A percentile compares a stretch with the other conserved stretches of the same genome.
Evolutionary conservation across 1,140 invertebrate species (phyloP).

Genomic region (Drosophila parabipectinata): DNA sequence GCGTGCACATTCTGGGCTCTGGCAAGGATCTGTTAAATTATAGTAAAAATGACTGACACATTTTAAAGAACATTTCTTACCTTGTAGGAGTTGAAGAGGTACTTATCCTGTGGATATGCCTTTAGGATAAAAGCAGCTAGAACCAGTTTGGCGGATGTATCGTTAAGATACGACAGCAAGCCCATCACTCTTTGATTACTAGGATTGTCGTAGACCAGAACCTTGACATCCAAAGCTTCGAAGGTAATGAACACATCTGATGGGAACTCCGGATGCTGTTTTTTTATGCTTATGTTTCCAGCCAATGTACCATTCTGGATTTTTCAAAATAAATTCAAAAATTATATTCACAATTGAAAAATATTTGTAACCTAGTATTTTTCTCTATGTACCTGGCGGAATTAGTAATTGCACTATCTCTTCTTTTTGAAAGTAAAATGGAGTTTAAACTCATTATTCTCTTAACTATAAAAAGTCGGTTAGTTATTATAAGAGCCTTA

Average conservation of each 20-base stretch:
- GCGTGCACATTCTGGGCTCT: constrained; percentile 93
- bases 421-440: background rate
- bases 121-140: constrained; percentile 64
- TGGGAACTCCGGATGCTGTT: constrained; percentile 88
- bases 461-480: too few relatives aligned
- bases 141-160: constrained; percentile 50
- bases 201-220: constrained; percentile 57
- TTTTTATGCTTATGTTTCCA: constrained; percentile 92
- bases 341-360: too few relatives aligned
- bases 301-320: constrained; percentile 88
- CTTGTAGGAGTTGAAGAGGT: constrained; percentile 84
- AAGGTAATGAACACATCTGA: constrained; percentile 91
- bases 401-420: background rate
- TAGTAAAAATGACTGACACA: too few relatives aligned
- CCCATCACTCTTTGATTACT: constrained; percentile 40
- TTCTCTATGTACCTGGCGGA: too few relatives aligned
- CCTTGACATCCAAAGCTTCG: constrained; percentile 87
- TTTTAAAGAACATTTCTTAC: constrained; percentile 77
- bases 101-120: constrained; percentile 56
- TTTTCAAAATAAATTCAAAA: background rate
- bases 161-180: constrained; percentile 57
- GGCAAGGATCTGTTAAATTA: constrained; percentile 85
- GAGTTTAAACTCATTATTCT: too few relatives aligned
- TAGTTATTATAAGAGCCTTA: too few relatives aligned
- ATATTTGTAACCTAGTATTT: too few relatives aligned